A percentile compares a stretch with the other conserved stretches of the same genome.
Evolutionary conservation across 2,113 vertebrate genomes (phyloP).

Genomic region (Diadophis punctatus): DNA sequence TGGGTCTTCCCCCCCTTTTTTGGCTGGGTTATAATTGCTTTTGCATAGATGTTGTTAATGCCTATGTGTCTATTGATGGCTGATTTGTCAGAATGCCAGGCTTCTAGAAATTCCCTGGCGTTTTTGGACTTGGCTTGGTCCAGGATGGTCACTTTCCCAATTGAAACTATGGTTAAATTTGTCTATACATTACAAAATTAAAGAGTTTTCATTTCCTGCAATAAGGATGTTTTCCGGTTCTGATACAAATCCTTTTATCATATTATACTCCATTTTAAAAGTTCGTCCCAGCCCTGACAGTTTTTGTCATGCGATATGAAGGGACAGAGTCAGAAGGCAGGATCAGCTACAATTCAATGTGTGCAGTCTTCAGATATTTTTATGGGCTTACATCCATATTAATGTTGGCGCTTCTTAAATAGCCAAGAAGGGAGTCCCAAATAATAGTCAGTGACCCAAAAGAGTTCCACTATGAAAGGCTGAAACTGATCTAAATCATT

Average conservation of each 20-base stretch:
- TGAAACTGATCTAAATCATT: conserved; percentile 2
- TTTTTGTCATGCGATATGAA: not conserved
- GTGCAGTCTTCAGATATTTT: not conserved
- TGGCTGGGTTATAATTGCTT: not conserved
- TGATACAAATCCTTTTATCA: not conserved
- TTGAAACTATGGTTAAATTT: not conserved
- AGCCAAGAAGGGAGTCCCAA: not conserved
- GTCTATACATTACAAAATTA: not conserved
- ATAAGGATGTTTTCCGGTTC: not conserved
- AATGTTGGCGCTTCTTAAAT: not conserved
- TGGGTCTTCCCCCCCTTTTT: too few species aligned
- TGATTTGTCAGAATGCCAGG: not conserved
- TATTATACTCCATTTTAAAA: not conserved
- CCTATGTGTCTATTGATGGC: not conserved
- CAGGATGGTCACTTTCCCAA: not conserved
- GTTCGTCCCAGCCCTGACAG: not conserved
- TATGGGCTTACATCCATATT: not conserved
- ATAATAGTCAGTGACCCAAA: not conserved
- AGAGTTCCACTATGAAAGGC: not conserved
- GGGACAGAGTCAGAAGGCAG: not conserved
- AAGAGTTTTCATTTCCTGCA: not conserved
- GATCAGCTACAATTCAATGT: not conserved
- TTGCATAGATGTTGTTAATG: not conserved
- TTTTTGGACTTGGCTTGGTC: too few species aligned
- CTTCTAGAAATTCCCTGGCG: not conserved